Percentiles rank a stretch among this genome's conserved stretches.
These are phyloP conservation scores for Etheostoma cragini DNA, from an alignment of 2,113 vertebrate genomes.

Conservation along the genomic window DNA sequence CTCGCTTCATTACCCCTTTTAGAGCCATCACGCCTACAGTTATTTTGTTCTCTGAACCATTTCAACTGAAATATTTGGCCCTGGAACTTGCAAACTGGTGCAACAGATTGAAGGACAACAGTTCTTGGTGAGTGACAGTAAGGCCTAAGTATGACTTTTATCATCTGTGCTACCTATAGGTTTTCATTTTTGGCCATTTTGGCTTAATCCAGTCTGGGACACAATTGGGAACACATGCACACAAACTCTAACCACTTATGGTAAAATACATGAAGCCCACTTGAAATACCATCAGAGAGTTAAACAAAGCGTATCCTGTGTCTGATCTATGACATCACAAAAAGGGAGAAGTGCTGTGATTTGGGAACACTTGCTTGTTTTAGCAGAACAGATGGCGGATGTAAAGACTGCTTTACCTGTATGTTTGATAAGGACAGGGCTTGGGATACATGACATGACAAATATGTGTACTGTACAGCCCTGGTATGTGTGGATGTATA, in stretches of 20 bases:
- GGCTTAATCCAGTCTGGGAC: neutral
- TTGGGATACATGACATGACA: constrained; percentile 20
- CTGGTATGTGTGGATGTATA: constrained; percentile 24
- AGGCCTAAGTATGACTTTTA: neutral
- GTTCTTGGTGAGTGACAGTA: neutral
- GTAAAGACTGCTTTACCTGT: neutral
- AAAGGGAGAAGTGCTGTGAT: neutral
- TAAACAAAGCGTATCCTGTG: neutral
- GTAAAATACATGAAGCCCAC: constrained; percentile 12
- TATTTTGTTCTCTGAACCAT: no score
- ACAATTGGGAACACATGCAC: neutral
- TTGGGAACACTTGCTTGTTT: neutral
- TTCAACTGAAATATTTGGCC: no score
- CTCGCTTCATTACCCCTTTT: neutral
- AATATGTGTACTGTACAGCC: constrained; percentile 69
- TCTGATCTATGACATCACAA: neutral
- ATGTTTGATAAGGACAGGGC: neutral
- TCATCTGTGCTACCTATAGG: no score
- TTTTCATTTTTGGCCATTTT: neutral
- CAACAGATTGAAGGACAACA: neutral
- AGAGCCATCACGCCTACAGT: no score
- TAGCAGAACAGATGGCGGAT: neutral
- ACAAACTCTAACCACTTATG: neutral
- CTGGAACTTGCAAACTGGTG: neutral
- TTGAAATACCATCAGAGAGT: neutral